Conservation (phyloP, 2,888 invertebrate genomes). For the Doris montereyensis region DNA sequence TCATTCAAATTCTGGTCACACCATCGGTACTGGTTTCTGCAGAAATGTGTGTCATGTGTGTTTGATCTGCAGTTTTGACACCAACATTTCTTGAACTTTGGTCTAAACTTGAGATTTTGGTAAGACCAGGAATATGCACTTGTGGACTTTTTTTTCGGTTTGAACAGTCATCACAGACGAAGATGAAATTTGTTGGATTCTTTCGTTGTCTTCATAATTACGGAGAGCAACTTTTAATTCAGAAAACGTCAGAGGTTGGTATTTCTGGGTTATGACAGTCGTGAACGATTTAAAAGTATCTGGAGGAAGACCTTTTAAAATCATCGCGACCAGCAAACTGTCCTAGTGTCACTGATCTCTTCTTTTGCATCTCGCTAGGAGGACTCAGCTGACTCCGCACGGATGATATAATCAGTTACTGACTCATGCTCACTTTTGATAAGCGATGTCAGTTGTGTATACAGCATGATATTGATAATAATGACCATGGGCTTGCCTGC, state of each 20-base stretch:
- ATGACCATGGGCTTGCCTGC: constrained; percentile 46
- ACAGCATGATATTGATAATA: constrained; percentile 42
- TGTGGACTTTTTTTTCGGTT: neutral
- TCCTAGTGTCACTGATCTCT: constrained; percentile 42
- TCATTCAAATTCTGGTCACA: too few relatives aligned
- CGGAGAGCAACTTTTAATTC: constrained; percentile 1
- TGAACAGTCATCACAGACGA: neutral
- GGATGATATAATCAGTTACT: constrained; percentile 37
- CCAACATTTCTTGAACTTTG: too few relatives aligned
- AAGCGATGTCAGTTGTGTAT: constrained; percentile 44
- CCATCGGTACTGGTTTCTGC: too few relatives aligned
- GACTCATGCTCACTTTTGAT: constrained; percentile 38
- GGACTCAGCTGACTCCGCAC: constrained; percentile 35
- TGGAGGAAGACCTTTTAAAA: constrained; percentile 44
- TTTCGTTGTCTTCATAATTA: constrained; percentile 40
- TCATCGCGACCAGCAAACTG: constrained; percentile 45
- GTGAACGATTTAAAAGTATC: constrained; percentile 40
- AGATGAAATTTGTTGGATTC: neutral
- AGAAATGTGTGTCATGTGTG: too few relatives aligned
- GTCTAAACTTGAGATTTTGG: too few relatives aligned
- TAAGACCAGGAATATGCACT: neutral
- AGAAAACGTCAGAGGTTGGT: neutral
- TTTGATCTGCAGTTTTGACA: too few relatives aligned
- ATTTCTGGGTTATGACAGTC: constrained; percentile 38
- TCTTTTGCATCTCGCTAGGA: constrained; percentile 40